Evolutionary conservation across 2,797 vertebrate genomes (phyloP).

Genomic region (Arrhamphus sclerolepis): DNA sequence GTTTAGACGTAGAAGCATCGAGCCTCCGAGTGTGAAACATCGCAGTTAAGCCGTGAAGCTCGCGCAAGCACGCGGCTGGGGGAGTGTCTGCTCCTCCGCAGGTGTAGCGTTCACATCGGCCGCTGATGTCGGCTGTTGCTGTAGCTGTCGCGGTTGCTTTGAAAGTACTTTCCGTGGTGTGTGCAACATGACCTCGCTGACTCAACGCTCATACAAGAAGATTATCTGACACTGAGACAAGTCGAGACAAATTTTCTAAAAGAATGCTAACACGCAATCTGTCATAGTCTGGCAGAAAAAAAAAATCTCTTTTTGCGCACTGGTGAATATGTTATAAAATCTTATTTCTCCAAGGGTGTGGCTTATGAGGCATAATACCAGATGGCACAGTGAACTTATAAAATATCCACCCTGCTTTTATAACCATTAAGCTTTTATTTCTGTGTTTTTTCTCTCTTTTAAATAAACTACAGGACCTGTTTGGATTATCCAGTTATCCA

Average conservation of each 20-base stretch:
- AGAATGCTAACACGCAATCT: not conserved
- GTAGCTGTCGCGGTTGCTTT: constrained; percentile 15
- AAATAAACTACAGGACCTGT: constrained; percentile 65
- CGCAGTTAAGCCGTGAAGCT: constrained; percentile 18
- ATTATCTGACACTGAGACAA: constrained; percentile 21
- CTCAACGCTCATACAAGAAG: not conserved
- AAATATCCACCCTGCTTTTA: constrained; percentile 24
- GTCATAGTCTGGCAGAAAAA: not conserved
- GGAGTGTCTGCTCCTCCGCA: constrained; percentile 44
- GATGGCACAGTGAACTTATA: constrained; percentile 21
- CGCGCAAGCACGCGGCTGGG: constrained; percentile 48
- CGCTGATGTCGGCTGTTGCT: not conserved
- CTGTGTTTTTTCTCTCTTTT: constrained; percentile 11
- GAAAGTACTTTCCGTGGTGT: constrained; percentile 8
- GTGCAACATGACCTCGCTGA: constrained; percentile 24
- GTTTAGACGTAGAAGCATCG: constrained; percentile 9
- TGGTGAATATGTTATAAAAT: not conserved
- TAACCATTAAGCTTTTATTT: constrained; percentile 41
- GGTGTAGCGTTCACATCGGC: constrained; percentile 46
- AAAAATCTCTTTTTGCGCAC: not conserved
- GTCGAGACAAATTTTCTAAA: constrained; percentile 9
- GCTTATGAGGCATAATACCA: constrained; percentile 28
- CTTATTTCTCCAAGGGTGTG: constrained; percentile 44
- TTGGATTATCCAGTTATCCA: constrained; percentile 25
- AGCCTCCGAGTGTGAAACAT: constrained; percentile 52